Evolutionary conservation across 2,113 vertebrate genomes (phyloP).

Genomic region (Brienomyrus longianalis): DNA sequence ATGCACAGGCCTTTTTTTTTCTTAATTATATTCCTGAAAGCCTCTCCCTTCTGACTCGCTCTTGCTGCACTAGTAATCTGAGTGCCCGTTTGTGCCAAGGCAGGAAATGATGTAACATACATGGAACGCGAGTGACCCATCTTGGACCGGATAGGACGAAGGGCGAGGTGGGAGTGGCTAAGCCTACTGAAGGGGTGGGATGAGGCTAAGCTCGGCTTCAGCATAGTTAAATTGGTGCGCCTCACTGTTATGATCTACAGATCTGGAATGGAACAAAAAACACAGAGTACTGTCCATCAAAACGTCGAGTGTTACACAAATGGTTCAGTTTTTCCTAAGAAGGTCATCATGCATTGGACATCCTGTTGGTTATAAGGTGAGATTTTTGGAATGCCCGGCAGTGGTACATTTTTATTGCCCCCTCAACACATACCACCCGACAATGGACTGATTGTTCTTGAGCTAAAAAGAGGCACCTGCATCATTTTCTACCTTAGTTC

Average conservation of each 20-base stretch:
- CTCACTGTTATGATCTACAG: neutral
- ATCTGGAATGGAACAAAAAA: neutral
- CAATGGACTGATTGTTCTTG: constrained; percentile 10
- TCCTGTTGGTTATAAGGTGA: neutral
- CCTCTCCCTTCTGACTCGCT: neutral
- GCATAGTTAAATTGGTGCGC: neutral
- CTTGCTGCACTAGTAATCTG: neutral
- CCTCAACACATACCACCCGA: neutral
- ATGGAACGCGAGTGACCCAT: constrained; percentile 33
- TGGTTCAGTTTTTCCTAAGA: neutral
- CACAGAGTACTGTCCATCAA: neutral
- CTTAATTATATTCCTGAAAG: neutral
- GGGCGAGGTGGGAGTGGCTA: neutral
- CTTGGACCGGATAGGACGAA: constrained; percentile 34
- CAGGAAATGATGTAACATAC: constrained; percentile 52
- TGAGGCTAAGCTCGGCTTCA: neutral
- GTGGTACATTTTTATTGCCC: neutral
- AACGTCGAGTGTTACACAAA: neutral
- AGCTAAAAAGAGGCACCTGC: neutral
- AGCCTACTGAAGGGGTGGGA: neutral
- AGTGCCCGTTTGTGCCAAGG: constrained; percentile 7
- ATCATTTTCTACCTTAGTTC: neutral
- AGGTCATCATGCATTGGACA: neutral
- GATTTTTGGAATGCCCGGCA: neutral
- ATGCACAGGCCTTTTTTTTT: neutral